Percentiles rank a stretch among this genome's conserved stretches.
phyloP scores from a whole-genome alignment of 2,797 vertebrate genomes.

The Hapalemur alaotrensis region DNA sequence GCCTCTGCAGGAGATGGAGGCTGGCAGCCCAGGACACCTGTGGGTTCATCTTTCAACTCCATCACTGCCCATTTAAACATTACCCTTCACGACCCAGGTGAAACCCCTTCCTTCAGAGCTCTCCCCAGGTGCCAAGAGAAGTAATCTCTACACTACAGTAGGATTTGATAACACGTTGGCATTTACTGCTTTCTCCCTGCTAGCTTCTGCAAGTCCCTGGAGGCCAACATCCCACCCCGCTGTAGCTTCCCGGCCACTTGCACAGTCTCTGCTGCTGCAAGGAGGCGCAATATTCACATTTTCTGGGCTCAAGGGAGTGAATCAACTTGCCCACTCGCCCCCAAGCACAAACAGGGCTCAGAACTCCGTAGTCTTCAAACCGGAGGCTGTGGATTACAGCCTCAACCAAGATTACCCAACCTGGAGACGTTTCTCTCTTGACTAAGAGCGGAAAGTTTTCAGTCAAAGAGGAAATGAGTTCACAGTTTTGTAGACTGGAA shows the following conservation, averaged over 20 bases:
- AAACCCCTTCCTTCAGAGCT: background rate
- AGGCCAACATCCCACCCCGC: background rate
- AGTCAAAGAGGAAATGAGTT: slow-evolving; percentile 61
- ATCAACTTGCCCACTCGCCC: background rate
- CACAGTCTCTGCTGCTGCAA: background rate
- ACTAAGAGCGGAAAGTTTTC: slow-evolving; percentile 34
- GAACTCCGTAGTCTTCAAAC: background rate
- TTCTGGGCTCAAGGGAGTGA: background rate
- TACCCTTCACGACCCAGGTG: background rate
- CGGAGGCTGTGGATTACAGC: background rate
- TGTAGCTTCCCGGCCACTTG: background rate
- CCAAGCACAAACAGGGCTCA: background rate
- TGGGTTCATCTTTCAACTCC: background rate
- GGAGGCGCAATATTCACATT: background rate
- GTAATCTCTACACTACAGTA: fast-evolving
- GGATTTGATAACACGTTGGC: background rate
- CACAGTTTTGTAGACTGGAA: background rate
- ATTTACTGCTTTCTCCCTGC: background rate
- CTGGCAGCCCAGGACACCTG: background rate
- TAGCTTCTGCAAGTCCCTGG: background rate
- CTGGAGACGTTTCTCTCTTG: background rate
- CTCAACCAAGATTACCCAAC: slow-evolving; percentile 39
- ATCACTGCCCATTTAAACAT: background rate
- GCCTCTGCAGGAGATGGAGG: background rate
- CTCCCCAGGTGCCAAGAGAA: background rate